phyloP scores from a whole-genome alignment of 2,888 invertebrate genomes.

The Parelbella ahira region DNA sequence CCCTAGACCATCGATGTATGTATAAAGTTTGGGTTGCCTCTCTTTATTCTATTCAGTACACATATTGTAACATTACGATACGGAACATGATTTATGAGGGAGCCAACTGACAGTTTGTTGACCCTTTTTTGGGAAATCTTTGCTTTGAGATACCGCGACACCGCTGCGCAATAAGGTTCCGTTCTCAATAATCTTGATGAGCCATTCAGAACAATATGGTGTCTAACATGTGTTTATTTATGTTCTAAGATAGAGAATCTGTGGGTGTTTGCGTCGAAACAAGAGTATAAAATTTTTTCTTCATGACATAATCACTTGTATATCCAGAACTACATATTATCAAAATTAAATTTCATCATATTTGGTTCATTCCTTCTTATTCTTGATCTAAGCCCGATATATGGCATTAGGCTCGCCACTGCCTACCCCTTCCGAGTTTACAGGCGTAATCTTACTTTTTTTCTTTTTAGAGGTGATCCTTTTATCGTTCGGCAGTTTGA shows the following conservation, averaged over 20 bases:
- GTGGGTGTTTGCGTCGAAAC: slow-evolving; percentile 1
- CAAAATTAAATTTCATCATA: too few species aligned
- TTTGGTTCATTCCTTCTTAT: too few species aligned
- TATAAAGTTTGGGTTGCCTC: slow-evolving; percentile 6
- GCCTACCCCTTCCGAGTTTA: too few species aligned
- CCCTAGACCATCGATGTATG: too few species aligned
- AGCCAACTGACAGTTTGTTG: slow-evolving; percentile 51
- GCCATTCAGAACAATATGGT: slow-evolving; percentile 32
- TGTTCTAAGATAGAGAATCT: slow-evolving; percentile 7
- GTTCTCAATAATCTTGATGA: slow-evolving; percentile 44
- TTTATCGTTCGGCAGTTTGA: too few species aligned
- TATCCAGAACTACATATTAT: too few species aligned
- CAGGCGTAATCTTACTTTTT: too few species aligned
- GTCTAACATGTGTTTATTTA: slow-evolving; percentile 5
- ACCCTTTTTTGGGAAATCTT: slow-evolving; percentile 60
- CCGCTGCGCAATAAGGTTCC: slow-evolving; percentile 33
- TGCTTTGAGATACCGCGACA: slow-evolving; percentile 44
- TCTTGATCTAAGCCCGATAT: too few species aligned
- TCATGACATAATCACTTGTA: too few species aligned
- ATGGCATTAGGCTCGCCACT: too few species aligned
- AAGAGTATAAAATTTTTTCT: slow-evolving; percentile 14
- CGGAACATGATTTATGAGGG: slow-evolving; percentile 65
- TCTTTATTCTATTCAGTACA: slow-evolving; percentile 26
- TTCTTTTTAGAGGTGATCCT: too few species aligned
- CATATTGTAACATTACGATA: slow-evolving; percentile 35